Conservation (phyloP, 2,113 vertebrate species). For the Pipa parva region DNA sequence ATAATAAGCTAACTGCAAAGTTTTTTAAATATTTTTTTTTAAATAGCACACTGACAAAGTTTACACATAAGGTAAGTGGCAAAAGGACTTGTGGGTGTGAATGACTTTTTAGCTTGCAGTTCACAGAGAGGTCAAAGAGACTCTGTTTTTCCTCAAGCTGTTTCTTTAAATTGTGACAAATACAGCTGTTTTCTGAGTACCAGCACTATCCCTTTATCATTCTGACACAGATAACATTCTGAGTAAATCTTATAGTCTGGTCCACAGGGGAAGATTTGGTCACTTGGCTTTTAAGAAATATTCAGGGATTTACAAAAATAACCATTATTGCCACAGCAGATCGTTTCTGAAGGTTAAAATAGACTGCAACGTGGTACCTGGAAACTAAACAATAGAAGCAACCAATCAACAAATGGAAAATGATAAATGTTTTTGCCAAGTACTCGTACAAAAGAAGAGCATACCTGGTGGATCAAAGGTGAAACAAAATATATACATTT, state of each 20-base stretch:
- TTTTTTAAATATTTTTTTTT: conserved; percentile 1
- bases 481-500: conserved; percentile 2
- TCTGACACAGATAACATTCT: conserved; percentile 24
- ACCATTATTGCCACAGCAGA: too few relatives aligned
- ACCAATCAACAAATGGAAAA: too few relatives aligned
- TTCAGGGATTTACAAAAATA: too few relatives aligned
- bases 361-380: too few relatives aligned
- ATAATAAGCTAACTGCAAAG: conserved; percentile 3
- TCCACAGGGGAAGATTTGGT: not conserved
- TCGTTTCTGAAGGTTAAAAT: too few relatives aligned
- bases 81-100: not conserved
- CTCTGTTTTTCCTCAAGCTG: conserved; percentile 33
- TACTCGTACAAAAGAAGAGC: not conserved
- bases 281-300: too few relatives aligned
- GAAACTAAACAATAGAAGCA: too few relatives aligned
- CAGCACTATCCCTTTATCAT: not conserved
- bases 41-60: conserved; percentile 6
- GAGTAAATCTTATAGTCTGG: not conserved
- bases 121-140: conserved; percentile 26
- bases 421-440: too few relatives aligned
- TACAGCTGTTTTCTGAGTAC: conserved; percentile 4
- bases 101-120: not conserved
- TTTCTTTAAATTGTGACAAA: conserved; percentile 7
- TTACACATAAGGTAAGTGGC: conserved; percentile 23
- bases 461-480: not conserved